Percentiles rank a stretch among this genome's conserved stretches.
Conservation (phyloP, 2,888 invertebrate genomes). For the Halocaridina rubra region DNA sequence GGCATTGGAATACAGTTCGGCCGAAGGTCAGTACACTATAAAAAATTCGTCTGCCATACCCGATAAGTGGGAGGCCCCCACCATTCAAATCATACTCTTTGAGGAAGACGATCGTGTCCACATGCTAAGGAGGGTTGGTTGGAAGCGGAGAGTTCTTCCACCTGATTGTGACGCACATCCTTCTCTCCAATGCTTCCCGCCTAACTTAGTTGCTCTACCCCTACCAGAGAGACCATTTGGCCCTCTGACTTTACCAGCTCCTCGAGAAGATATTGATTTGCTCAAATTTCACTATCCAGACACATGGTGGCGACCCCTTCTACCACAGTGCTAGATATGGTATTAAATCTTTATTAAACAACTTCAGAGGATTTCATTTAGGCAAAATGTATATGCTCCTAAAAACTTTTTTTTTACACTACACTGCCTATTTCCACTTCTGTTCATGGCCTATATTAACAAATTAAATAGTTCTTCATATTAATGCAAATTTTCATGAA, state of each 20-base stretch:
- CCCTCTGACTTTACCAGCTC: conserved; percentile 71
- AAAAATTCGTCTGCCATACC: conserved; percentile 64
- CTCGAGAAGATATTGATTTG: conserved; percentile 73
- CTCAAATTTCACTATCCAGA: conserved; percentile 74
- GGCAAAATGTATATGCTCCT: too few relatives aligned
- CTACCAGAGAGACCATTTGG: conserved; percentile 71
- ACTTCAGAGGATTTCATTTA: too few relatives aligned
- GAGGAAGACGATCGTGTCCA: conserved; percentile 69
- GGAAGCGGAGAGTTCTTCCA: conserved; percentile 72
- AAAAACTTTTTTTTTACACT: too few relatives aligned
- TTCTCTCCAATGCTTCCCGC: conserved; percentile 72
- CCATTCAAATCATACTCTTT: conserved; percentile 71
- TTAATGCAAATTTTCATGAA: too few relatives aligned
- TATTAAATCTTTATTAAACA: too few relatives aligned
- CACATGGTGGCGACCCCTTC: conserved; percentile 71
- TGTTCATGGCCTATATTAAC: too few relatives aligned
- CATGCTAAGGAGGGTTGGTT: conserved; percentile 72
- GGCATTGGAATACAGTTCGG: conserved; percentile 70
- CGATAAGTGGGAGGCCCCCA: conserved; percentile 37
- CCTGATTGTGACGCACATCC: conserved; percentile 72
- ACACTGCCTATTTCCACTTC: too few relatives aligned
- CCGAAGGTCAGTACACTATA: conserved; percentile 71
- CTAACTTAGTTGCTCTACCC: conserved; percentile 70
- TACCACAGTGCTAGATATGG: conserved; percentile 34
- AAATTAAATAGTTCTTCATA: too few relatives aligned